Evolutionary conservation across 2,113 vertebrate species (phyloP).

Genomic region (Caloenas nicobarica): DNA sequence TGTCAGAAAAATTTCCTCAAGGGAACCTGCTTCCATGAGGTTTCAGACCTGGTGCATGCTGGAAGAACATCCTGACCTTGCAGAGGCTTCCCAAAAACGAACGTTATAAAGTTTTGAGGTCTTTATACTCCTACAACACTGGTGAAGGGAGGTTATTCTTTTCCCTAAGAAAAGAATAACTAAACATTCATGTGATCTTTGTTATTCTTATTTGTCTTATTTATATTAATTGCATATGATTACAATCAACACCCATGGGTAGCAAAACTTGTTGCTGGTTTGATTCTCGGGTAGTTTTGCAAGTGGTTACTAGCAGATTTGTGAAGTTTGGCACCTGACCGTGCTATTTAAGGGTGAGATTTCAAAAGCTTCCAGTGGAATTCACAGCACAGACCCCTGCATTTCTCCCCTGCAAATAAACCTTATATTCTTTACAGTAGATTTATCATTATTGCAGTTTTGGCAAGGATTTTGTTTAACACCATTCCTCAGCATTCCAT

Average conservation of each 20-base stretch:
- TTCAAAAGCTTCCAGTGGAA: constrained; percentile 35
- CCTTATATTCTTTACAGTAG: not conserved
- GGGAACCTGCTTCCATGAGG: not conserved
- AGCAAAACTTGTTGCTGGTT: constrained; percentile 28
- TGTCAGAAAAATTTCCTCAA: not conserved
- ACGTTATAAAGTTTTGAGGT: not conserved
- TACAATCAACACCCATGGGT: not conserved
- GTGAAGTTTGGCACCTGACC: not conserved
- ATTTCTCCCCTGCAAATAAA: not conserved
- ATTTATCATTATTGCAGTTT: constrained; percentile 35
- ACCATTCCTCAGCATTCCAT: not conserved
- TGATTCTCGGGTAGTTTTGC: not conserved
- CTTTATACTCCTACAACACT: not conserved
- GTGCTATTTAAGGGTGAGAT: not conserved
- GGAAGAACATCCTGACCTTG: not conserved
- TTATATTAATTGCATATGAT: not conserved
- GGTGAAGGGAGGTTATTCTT: not conserved
- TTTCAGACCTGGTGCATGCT: not conserved
- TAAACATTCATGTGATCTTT: not conserved
- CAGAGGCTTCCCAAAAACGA: not conserved
- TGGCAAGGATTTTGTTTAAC: constrained; percentile 19
- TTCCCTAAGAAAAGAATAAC: not conserved
- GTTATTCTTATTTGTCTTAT: not conserved
- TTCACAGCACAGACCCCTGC: not conserved
- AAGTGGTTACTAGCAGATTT: constrained; percentile 2